Percentiles rank a stretch among this genome's conserved stretches.
phyloP scores from a whole-genome alignment of 2,888 invertebrate genomes.

The Pegoplata infirma region DNA sequence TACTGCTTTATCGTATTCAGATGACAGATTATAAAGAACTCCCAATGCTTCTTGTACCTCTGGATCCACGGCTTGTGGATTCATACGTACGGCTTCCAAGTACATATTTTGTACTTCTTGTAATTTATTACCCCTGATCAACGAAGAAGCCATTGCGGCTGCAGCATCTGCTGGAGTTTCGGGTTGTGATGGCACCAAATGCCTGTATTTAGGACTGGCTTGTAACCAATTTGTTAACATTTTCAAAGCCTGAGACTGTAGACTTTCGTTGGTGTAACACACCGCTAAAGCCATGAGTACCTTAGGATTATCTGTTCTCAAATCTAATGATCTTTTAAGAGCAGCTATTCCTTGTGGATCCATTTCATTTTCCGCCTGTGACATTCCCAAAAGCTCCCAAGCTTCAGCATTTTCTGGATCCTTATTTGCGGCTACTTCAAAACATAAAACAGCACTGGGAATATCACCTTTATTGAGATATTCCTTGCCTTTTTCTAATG shows the following conservation, averaged over 20 bases:
- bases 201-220: slow-evolving; percentile 89
- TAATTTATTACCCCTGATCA: slow-evolving; percentile 77
- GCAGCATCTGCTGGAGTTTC: slow-evolving; percentile 78
- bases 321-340: slow-evolving; percentile 88
- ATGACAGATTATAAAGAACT: slow-evolving; percentile 95
- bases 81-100: slow-evolving; percentile 87
- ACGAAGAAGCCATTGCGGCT: slow-evolving; percentile 75
- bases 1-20: slow-evolving; percentile 96
- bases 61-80: slow-evolving; percentile 87
- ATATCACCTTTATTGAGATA: slow-evolving; percentile 92
- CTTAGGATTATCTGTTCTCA: slow-evolving; percentile 88
- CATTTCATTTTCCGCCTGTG: slow-evolving; percentile 98
- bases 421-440: slow-evolving; percentile 96
- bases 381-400: slow-evolving; percentile 92
- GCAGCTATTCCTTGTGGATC: slow-evolving; percentile 96
- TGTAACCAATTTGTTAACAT: slow-evolving; percentile 88
- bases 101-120: slow-evolving; percentile 86
- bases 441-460: slow-evolving; percentile 96
- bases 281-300: slow-evolving; percentile 95
- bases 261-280: slow-evolving; percentile 97
- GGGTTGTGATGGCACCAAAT: slow-evolving; percentile 79
- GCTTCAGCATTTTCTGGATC: slow-evolving; percentile 87
- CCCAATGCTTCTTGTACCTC: slow-evolving; percentile 97
- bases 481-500: slow-evolving; percentile 91
- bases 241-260: slow-evolving; percentile 92